These are phyloP conservation scores for Onychorhynchus coronatus DNA, from an alignment of 2,113 vertebrate genomes.

Conservation along the genomic window DNA sequence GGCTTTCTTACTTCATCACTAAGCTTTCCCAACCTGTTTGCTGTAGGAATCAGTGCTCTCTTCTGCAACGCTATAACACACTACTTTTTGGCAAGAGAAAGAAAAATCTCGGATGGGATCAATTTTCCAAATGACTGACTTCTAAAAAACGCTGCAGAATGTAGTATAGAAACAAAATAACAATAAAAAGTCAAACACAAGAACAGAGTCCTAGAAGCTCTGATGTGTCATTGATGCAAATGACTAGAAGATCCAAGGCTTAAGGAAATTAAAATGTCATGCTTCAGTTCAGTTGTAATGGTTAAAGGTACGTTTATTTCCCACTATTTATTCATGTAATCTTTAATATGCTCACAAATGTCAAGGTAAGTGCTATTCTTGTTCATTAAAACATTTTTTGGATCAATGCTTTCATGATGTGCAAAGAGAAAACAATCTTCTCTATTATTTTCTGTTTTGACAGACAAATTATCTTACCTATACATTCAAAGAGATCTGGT, in stretches of 20 bases:
- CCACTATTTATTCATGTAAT: conserved; percentile 36
- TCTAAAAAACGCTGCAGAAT: not conserved
- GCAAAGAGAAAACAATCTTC: conserved; percentile 24
- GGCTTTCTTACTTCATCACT: not conserved
- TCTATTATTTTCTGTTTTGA: conserved; percentile 40
- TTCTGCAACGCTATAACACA: not conserved
- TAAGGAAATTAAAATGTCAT: conserved; percentile 56
- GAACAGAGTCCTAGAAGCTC: not conserved
- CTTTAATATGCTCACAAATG: conserved; percentile 25
- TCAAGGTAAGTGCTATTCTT: conserved; percentile 64
- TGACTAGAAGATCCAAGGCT: conserved; percentile 6
- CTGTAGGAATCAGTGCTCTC: not conserved
- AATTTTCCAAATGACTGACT: not conserved
- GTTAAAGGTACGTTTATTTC: conserved; percentile 58
- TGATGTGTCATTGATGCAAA: conserved; percentile 21
- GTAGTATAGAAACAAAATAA: not conserved
- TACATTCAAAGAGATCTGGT: not conserved
- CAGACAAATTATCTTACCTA: conserved; percentile 23
- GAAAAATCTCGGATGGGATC: not conserved
- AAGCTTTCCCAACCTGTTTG: not conserved
- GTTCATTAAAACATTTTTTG: conserved; percentile 57
- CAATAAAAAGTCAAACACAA: not conserved
- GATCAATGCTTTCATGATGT: conserved; percentile 43
- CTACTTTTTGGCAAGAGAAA: not conserved
- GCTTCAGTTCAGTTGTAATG: conserved; percentile 35